Conservation (phyloP, 2,888 invertebrate species). For the Lasioglossum calceatum region DNA sequence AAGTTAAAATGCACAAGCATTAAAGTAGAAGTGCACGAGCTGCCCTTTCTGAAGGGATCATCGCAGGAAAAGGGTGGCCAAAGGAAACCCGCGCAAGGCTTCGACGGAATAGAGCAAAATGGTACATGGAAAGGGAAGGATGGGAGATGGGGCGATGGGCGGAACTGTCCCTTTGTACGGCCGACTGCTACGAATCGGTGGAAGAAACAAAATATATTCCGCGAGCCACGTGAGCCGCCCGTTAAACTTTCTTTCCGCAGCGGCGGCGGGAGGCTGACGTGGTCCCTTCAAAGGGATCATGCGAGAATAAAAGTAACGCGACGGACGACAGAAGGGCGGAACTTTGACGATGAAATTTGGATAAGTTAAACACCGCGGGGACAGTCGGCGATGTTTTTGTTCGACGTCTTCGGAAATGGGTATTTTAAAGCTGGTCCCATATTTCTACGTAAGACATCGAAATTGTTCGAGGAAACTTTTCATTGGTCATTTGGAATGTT, state of each 20-base stretch:
- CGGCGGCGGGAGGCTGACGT: constrained; percentile 56
- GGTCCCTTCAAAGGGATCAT: constrained; percentile 67
- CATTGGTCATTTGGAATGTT: no score
- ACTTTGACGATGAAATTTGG: constrained; percentile 33
- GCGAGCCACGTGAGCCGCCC: constrained; percentile 50
- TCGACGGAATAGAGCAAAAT: constrained; percentile 37
- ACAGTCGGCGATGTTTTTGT: background rate
- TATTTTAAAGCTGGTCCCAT: background rate
- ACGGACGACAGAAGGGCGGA: background rate
- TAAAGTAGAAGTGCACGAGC: background rate
- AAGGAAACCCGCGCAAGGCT: constrained; percentile 3
- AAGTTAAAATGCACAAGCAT: background rate
- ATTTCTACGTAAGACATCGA: no score
- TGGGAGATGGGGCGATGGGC: background rate
- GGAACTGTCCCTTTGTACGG: constrained; percentile 12
- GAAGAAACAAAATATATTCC: constrained; percentile 56
- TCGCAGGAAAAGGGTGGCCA: constrained; percentile 28
- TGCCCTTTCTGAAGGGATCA: constrained; percentile 1
- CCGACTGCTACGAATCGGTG: constrained; percentile 27
- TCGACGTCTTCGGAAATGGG: constrained; percentile 45
- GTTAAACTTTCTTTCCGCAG: constrained; percentile 71
- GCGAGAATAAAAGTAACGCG: constrained; percentile 6
- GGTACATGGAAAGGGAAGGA: constrained; percentile 14
- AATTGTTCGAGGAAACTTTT: no score
- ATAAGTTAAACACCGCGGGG: constrained; percentile 1